Conservation (phyloP, 2,113 vertebrate genomes). For the Stigmatopora nigra region DNA sequence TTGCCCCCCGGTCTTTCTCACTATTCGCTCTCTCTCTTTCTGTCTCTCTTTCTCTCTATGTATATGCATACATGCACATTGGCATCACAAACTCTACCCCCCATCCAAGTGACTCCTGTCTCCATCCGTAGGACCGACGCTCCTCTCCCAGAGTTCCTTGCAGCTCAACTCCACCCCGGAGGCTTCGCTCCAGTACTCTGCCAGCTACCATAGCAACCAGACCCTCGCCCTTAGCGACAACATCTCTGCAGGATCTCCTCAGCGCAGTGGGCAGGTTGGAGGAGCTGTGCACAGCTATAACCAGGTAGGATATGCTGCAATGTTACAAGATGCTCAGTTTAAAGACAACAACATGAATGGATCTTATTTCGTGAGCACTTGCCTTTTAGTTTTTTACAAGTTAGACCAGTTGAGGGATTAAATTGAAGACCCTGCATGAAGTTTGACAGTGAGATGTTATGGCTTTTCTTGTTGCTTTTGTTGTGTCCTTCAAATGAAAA, state of each 20-base stretch:
- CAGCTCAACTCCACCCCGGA: constrained; percentile 97
- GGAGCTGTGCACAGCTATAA: constrained; percentile 89
- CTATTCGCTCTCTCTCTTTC: constrained; percentile 3
- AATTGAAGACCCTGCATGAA: neutral
- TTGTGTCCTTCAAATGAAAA: constrained; percentile 1
- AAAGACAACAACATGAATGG: neutral
- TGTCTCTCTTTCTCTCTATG: neutral
- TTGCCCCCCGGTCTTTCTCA: constrained; percentile 22
- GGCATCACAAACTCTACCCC: constrained; percentile 18
- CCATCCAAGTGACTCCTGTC: constrained; percentile 34
- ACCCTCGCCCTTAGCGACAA: constrained; percentile 86
- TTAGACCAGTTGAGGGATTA: neutral
- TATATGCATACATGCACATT: neutral
- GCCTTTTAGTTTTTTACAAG: constrained; percentile 8
- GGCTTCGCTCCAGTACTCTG: constrained; percentile 95
- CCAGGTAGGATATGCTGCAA: constrained; percentile 77
- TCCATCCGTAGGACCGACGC: constrained; percentile 82
- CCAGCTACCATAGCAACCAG: constrained; percentile 99
- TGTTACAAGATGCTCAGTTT: neutral
- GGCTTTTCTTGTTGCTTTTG: neutral
- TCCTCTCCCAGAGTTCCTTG: constrained; percentile 96
- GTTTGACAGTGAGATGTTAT: neutral
- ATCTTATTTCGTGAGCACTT: neutral
- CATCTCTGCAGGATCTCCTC: constrained; percentile 71
- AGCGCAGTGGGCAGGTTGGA: constrained; percentile 82